Evolutionary conservation across 2,888 invertebrate genomes (phyloP).

Genomic region (Ethmia dodecea): DNA sequence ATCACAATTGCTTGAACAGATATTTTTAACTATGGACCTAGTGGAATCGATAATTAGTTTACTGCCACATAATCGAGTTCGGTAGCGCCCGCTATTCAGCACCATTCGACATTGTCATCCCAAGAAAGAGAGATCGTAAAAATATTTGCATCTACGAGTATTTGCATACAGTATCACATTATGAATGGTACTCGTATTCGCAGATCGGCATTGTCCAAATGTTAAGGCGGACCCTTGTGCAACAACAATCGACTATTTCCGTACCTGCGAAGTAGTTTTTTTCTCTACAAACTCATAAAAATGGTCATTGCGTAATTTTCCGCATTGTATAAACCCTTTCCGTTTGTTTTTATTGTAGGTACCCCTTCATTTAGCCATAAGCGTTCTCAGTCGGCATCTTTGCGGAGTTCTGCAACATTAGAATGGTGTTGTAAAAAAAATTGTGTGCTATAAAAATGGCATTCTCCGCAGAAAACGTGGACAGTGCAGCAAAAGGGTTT

Average conservation of each 20-base stretch:
- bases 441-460: conserved; percentile 74
- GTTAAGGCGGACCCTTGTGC: conserved; percentile 25
- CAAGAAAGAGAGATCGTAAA: conserved; percentile 42
- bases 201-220: conserved; percentile 30
- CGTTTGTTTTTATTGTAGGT: conserved; percentile 69
- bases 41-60: conserved; percentile 45
- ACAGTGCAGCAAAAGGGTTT: conserved; percentile 63
- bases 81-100: conserved; percentile 40
- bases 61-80: conserved; percentile 49
- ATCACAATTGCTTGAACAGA: too few species aligned
- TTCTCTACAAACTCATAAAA: conserved; percentile 53
- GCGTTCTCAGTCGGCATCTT: conserved; percentile 56
- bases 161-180: conserved; percentile 63
- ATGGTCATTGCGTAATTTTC: conserved; percentile 71
- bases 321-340: conserved; percentile 75
- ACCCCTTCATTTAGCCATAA: conserved; percentile 52
- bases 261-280: conserved; percentile 68
- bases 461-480: conserved; percentile 68
- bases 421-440: conserved; percentile 58
- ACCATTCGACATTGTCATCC: conserved; percentile 41
- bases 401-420: conserved; percentile 66
- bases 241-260: conserved; percentile 43
- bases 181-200: conserved; percentile 51
- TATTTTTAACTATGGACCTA: too few species aligned
- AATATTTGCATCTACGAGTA: conserved; percentile 57